Base-by-base conservation (phyloP, 2,888 invertebrate species). In the Pardosa pseudoannulata region DNA sequence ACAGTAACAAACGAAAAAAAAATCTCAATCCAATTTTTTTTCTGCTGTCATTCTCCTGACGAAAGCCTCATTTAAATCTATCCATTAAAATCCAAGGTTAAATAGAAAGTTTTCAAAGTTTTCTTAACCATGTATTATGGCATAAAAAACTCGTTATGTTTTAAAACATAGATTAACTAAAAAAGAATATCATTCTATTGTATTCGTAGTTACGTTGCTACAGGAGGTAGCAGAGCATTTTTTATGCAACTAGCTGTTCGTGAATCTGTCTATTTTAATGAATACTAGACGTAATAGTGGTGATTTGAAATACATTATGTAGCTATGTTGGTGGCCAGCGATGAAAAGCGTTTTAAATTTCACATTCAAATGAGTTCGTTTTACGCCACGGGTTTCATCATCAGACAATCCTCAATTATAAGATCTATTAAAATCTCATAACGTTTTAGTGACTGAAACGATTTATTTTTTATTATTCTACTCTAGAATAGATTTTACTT, bases 1-100 rank as follows among this genome's bases (percentile, higher is more conserved):
- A n/a, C n/a, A n/a, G n/a, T n/a, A n/a, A n/a, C n/a, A n/a, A n/a
- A n/a, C n/a, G n/a, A n/a, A n/a, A n/a, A n/a, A n/a, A n/a, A n/a
- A n/a, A n/a, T n/a, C n/a, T n/a, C n/a, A n/a, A n/a, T 0, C 1
- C 11, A 0, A 13, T 41, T 23, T 65, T 46, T 29, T 73, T 62
- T 65, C 28, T 62, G 39, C 28, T 62, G 39, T 70, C 29, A 29
- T 50, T 19, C 11, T 16, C 41, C 62, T 31, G 36, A 62, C 16
- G 67, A 81, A 75, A 75, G 27, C 39, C 81, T 75, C 80, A 81
- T 81, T 75, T 62, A 81, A 74, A 81, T 74, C 46, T 75, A 81
- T 28, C 75, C 70, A 81, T 81, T 75, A 81, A 75, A 79, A 75
- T 65, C 39, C 74, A 81, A 70, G 81, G 68, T 70, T 19, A 67